Evolutionary conservation across 2,888 invertebrate species (phyloP).

Genomic region (Xylota segnis): DNA sequence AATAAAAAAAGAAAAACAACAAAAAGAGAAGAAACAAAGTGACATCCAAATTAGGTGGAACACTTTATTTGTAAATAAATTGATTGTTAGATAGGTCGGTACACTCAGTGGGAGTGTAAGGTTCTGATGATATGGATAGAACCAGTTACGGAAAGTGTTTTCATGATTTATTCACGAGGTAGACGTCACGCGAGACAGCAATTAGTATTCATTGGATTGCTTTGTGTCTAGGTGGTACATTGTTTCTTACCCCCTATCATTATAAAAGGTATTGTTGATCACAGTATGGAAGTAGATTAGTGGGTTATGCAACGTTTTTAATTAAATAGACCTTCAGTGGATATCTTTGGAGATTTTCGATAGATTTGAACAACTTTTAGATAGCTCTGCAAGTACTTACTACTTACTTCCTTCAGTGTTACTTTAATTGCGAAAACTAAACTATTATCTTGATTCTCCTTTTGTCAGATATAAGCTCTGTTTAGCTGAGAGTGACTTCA

Average conservation of each 20-base stretch:
- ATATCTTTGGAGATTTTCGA: no score
- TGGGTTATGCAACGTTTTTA: no score
- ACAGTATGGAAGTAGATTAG: no score
- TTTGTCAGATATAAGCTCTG: no score
- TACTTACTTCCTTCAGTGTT: no score
- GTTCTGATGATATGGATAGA: background rate
- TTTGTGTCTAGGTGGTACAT: background rate
- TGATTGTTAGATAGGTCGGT: background rate
- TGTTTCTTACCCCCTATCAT: background rate
- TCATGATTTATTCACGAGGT: background rate
- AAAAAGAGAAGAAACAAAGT: constrained; percentile 10
- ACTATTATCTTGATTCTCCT: background rate
- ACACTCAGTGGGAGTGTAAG: background rate
- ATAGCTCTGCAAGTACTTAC: no score
- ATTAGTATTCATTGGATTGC: background rate
- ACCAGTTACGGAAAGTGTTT: background rate
- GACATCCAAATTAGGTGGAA: background rate
- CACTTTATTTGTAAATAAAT: background rate
- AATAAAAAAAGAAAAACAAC: constrained; percentile 25
- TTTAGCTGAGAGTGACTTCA: no score
- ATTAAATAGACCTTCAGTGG: no score
- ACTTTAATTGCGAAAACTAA: no score
- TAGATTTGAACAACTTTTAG: no score
- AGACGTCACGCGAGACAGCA: background rate
- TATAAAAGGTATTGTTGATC: background rate